Evolutionary conservation across 2,113 vertebrate genomes (phyloP), one percentile per base, ranked within the genome.

Genomic region (Neomonachus schauinslandi): DNA sequence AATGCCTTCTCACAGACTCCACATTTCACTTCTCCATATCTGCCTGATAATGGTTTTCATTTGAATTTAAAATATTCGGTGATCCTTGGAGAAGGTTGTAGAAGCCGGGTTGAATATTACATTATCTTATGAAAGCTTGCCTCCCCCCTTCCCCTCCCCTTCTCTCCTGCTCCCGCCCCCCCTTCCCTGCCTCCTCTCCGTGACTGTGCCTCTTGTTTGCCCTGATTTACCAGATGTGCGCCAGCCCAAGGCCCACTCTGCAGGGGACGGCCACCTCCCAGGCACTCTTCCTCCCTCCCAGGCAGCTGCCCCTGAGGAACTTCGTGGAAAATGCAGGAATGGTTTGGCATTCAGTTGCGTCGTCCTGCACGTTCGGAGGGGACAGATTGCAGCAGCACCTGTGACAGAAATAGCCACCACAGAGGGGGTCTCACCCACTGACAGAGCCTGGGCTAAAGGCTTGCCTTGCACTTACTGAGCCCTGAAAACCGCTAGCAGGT

Each of bases 311-410:
- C 12, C 16, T 1, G 24, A 1, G 65, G 11, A 65, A 26, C 13
- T 0, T 46, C 42, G 9, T 24, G 16, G 61, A 36, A 15, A 69
- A 33, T 2, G 6, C 19, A 9, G 81, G 51, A 5, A 0, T 0
- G 1, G 11, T 6, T 7, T 4, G 55, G 19, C 69, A 4, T 42
- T 21, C 1, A 0, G 3, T 7, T 14, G 71, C 26, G 22, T 7
- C n/a, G 22, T 7, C n/a, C 63, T 71, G 42, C 22, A 12, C 55
- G 0, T 12, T 5, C 71, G 65, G 7, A 28, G 22, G 51, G 71
- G 87, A 49, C 46, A 24, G 4, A 36, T 15, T 19, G 22, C 67
- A 21, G 39, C 72, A 63, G 79, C 61, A 71, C 33, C 24, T 5
- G 49, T 11, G 14, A 77, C 24, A 7, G 85, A 12, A 51, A 28